Conservation (phyloP, 2,797 vertebrate genomes). For the Spheniscus humboldti region DNA sequence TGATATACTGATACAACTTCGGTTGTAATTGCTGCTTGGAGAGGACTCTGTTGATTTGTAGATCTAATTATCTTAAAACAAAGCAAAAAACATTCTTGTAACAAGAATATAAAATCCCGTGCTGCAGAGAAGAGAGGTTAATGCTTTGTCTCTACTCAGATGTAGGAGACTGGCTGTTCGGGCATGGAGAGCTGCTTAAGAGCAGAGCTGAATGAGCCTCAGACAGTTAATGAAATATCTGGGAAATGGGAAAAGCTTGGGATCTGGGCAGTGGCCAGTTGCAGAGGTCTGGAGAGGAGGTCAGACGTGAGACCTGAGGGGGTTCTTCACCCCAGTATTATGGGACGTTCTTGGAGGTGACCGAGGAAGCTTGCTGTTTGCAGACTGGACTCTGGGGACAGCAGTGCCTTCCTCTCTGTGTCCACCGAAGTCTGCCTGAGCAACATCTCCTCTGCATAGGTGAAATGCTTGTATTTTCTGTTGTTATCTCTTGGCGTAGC, state of each 20-base stretch:
- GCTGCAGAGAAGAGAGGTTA: background rate
- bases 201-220: background rate
- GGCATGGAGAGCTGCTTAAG: background rate
- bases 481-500: background rate
- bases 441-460: background rate
- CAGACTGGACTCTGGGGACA: background rate
- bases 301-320: background rate
- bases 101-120: background rate
- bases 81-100: background rate
- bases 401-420: accelerated
- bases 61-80: background rate
- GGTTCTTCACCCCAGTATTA: background rate
- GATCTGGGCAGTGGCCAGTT: background rate
- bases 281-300: background rate
- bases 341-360: background rate
- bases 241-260: background rate
- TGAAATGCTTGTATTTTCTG: background rate
- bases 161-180: background rate
- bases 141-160: background rate
- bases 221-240: background rate
- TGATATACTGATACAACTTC: background rate
- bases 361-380: background rate
- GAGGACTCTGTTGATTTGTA: background rate
- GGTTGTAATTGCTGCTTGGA: background rate
- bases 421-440: background rate